Evolutionary conservation across 2,888 invertebrate species (phyloP), one percentile per base, ranked within the genome.

Genomic region (Eristalinus sepulchralis): DNA sequence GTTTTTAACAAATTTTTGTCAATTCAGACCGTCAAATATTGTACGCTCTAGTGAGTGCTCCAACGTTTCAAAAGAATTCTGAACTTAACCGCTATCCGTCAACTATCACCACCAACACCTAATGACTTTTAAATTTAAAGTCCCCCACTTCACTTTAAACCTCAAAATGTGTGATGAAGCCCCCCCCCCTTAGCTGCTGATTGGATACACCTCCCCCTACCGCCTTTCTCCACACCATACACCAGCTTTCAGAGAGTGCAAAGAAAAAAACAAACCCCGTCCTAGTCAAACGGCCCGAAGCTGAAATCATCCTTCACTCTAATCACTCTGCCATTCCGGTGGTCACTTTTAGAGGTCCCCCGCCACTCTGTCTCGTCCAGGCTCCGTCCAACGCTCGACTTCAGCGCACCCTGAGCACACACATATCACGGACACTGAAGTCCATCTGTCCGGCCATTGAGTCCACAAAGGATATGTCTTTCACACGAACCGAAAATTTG

Each of bases 401-500:
- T 34, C n/a, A 33, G 34, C 75, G 68, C 63, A 59, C 31, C 33
- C 53, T n/a, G 24, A 55, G 53, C 63, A 36, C 63, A 63, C 57
- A 72, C 66, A 72, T 59, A 60, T 67, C 79, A 64, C 79, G 64
- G 33, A n/a, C 31, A 62, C 10, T 33, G 17, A 24, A 62, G 47
- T 68, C 17, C 36, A 27, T 39, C 33, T n/a, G 70, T 53, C 27
- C 39, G 60, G 55, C 34, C 57, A 72, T 36, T 34, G 24, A 60
- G 22, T 71, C 55, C 63, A 77, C 76, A 81, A 77, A 75, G 77
- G 76, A 67, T 73, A 77, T 55, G 64, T 72, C 81, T 85, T 81
- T 85, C 77, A 85, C 68, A 82, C 77, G 81, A 78, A 78, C 67
- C 81, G 57, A 77, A 81, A 85, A 81, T 81, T 81, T 64, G 77